Evolutionary conservation across 53 echinoderm and acorn worm genomes (phyloP), one percentile per base, ranked within the genome.

Genomic region (Paracentrotus lividus): DNA sequence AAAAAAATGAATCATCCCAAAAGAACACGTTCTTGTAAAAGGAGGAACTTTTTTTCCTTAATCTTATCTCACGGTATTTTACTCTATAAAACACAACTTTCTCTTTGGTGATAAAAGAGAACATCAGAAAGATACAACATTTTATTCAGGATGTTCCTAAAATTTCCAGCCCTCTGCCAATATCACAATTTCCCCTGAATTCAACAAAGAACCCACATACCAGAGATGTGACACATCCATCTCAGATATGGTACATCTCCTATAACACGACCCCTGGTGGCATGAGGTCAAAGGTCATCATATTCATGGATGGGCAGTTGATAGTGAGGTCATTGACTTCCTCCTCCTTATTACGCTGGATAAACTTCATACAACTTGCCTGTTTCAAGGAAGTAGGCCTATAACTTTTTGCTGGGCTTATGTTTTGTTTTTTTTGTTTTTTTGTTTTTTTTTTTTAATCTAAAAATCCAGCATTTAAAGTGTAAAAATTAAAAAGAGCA

Each of bases 271-370:
- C 77, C 77, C 77, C 77, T 77, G 44, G 44, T 4, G 77, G 7
- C 43, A 77, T 12, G 51, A 18, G 77, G 77, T 77, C 42, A 77
- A 23, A 23, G 21, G 77, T 77, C 43, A 12, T 8, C 6, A 51
- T 51, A 6, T 18, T 42, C 77, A 21, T 43, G 20, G 23, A 77
- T 77, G 43, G 77, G 44, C 43, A 77, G 77, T 42, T 77, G 43
- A 23, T 20, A 9, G 77, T 67, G 43, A 77, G 77, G 77, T 77
- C 77, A 43, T 42, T 77, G 77, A 42, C 77, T 42, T 77, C 42
- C 23, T 43, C n/a, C n/a, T n/a, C n/a, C n/a, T n/a, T n/a, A n/a
- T n/a, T n/a, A n/a, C n/a, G n/a, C n/a, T n/a, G n/a, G n/a, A n/a
- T n/a, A n/a, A n/a, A n/a, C n/a, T n/a, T n/a, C n/a, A n/a, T n/a